Conservation (phyloP, 1,140 invertebrate genomes). For the Eriocheir sinensis region DNA sequence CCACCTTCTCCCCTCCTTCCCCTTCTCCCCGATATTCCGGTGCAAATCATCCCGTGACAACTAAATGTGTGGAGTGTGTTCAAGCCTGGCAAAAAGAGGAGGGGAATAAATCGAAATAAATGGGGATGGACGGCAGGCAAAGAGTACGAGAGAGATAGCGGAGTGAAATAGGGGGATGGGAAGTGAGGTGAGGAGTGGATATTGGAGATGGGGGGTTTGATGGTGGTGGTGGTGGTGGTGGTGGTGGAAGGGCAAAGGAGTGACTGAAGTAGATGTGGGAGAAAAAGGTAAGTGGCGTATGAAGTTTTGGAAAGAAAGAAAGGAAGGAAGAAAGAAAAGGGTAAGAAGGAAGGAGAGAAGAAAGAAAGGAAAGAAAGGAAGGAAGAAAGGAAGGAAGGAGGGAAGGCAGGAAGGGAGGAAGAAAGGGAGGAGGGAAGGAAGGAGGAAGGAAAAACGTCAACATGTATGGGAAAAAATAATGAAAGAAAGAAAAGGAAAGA, state of each 20-base stretch:
- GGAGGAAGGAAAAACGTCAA: not conserved
- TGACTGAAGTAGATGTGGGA: too few relatives aligned
- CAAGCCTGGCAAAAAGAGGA: not conserved
- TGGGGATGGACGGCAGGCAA: not conserved
- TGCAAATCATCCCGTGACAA: not conserved
- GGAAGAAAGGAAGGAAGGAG: not conserved
- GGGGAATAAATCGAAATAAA: conserved; percentile 17
- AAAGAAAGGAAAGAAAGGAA: too few relatives aligned
- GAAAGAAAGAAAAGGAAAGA: not conserved
- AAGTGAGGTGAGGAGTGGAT: too few relatives aligned
- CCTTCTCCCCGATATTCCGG: not conserved
- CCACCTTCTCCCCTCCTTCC: not conserved
- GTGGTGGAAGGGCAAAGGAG: too few relatives aligned
- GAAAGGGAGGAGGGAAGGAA: not conserved
- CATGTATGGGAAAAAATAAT: not conserved
- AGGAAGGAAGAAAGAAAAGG: not conserved
- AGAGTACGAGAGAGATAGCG: not conserved
- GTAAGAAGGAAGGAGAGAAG: not conserved
- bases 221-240: too few relatives aligned
- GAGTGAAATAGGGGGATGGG: too few relatives aligned
- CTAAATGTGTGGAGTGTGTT: not conserved
- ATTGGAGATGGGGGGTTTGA: too few relatives aligned
- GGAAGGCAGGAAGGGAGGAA: not conserved
- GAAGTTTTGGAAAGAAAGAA: not conserved
- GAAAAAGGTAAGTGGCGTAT: too few relatives aligned